These are phyloP conservation scores for Acrocephalus scirpaceus DNA, from an alignment of 2,797 vertebrate species.

Conservation along the genomic window DNA sequence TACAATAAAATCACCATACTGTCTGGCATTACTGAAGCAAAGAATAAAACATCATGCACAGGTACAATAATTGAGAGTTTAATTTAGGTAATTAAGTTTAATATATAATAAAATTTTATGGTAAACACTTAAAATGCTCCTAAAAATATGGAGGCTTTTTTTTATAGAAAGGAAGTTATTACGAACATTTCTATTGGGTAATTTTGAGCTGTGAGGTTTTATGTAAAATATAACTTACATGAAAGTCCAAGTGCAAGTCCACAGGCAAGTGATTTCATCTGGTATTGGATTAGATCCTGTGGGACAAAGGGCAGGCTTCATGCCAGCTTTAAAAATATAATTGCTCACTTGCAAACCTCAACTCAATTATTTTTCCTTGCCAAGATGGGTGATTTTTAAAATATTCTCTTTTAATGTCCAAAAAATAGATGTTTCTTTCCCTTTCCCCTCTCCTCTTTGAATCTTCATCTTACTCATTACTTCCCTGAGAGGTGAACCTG, in stretches of 20 bases:
- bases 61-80: constrained; percentile 19
- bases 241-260: not conserved
- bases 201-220: not conserved
- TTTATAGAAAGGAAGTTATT: constrained; percentile 7
- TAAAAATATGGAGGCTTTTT: constrained; percentile 24
- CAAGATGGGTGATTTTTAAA: not conserved
- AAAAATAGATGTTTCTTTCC: not conserved
- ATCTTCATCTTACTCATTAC: not conserved
- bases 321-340: not conserved
- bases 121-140: constrained; percentile 25
- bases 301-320: not conserved
- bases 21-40: not conserved
- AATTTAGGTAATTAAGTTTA: constrained; percentile 42
- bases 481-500: not conserved
- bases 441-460: not conserved
- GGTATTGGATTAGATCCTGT: not conserved
- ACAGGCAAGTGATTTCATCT: not conserved
- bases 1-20: not conserved
- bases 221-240: not conserved
- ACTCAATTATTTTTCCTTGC: not conserved
- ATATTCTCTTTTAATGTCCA: not conserved
- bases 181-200: not conserved
- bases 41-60: not conserved
- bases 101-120: constrained; percentile 34
- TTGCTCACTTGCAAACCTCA: not conserved